Evolutionary conservation across 2,797 vertebrate genomes (phyloP).

Genomic region (Yasuhikotakia modesta): DNA sequence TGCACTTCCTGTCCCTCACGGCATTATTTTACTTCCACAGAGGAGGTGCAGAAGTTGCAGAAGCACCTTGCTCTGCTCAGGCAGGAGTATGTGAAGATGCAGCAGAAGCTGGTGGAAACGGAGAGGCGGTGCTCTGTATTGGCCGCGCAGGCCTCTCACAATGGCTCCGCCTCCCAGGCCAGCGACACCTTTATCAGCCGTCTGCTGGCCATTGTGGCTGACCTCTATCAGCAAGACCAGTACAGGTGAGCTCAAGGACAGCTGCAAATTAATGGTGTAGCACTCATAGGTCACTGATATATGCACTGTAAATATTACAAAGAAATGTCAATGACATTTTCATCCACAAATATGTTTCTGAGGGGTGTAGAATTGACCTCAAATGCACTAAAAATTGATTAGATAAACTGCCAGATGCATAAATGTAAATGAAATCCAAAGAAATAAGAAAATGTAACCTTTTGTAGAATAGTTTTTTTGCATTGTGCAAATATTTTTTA

Average conservation of each 20-base stretch:
- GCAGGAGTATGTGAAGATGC: constrained; percentile 98
- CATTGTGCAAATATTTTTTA: too few relatives aligned
- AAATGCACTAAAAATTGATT: too few relatives aligned
- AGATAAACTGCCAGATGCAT: too few relatives aligned
- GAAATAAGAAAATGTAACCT: too few relatives aligned
- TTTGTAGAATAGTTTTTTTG: too few relatives aligned
- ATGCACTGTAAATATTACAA: too few relatives aligned
- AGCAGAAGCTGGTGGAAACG: constrained; percentile 94
- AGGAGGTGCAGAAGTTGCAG: constrained; percentile 99
- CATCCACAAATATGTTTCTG: too few relatives aligned
- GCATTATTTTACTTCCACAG: constrained; percentile 68
- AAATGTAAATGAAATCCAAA: too few relatives aligned
- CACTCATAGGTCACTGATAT: too few relatives aligned
- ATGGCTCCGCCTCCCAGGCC: constrained; percentile 69
- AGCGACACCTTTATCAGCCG: constrained; percentile 91
- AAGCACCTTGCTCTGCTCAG: constrained; percentile 96
- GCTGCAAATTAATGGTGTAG: too few relatives aligned
- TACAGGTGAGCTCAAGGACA: constrained; percentile 83
- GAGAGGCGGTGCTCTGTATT: constrained; percentile 89
- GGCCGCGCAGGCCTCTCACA: constrained; percentile 81
- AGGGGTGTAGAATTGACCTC: too few relatives aligned
- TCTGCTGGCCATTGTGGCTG: constrained; percentile 88
- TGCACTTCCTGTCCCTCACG: background rate
- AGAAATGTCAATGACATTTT: too few relatives aligned
- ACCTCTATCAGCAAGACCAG: constrained; percentile 90